Percentiles rank a stretch among this genome's conserved stretches.
Conservation (phyloP, 2,113 vertebrate genomes). For the Thunnus thynnus region DNA sequence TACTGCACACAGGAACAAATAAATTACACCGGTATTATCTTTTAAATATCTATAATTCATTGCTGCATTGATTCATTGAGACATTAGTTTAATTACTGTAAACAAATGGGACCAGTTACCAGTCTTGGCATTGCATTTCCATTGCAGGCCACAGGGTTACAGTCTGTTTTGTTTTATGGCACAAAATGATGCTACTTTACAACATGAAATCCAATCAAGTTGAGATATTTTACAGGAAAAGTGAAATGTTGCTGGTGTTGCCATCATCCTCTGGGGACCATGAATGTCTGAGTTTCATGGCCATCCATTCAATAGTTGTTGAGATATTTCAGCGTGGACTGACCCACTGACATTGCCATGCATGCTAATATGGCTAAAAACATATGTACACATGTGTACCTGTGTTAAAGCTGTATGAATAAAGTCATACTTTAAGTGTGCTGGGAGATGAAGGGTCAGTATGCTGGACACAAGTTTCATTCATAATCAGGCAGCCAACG, state of each 20-base stretch:
- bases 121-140: not conserved
- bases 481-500: conserved; percentile 54
- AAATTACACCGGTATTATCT: conserved; percentile 22
- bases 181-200: not conserved
- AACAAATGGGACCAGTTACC: conserved; percentile 42
- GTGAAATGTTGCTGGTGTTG: too few relatives aligned
- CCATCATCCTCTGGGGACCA: too few relatives aligned
- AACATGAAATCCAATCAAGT: not conserved
- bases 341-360: too few relatives aligned
- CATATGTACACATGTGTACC: too few relatives aligned
- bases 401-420: not conserved
- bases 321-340: too few relatives aligned
- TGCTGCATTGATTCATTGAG: conserved; percentile 48
- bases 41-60: conserved; percentile 58
- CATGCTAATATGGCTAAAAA: too few relatives aligned
- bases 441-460: conserved; percentile 38
- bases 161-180: not conserved
- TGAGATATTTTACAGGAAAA: too few relatives aligned
- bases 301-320: too few relatives aligned
- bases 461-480: conserved; percentile 54
- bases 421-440: not conserved
- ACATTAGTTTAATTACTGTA: conserved; percentile 22
- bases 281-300: too few relatives aligned
- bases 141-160: not conserved
- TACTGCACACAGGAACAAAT: not conserved